A percentile compares a stretch with the other conserved stretches of the same genome.
Evolutionary conservation across 2,797 vertebrate species (phyloP).

Genomic region (Tinamus major): DNA sequence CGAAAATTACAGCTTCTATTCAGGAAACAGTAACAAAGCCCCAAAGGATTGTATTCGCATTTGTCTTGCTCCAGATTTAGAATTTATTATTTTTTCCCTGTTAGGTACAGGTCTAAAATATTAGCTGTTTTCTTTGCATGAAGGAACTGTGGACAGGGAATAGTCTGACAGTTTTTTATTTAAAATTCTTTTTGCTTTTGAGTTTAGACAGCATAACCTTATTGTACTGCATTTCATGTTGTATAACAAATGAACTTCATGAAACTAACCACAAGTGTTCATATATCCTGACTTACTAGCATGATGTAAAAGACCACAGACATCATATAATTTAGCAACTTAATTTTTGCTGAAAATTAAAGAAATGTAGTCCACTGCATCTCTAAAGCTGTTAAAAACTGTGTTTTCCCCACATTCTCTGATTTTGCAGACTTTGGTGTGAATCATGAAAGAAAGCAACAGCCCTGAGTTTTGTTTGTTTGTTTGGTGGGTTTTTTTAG

Average conservation of each 20-base stretch:
- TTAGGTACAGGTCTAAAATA: constrained; percentile 44
- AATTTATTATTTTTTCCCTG: constrained; percentile 18
- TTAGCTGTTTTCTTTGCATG: constrained; percentile 25
- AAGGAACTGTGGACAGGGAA: background rate
- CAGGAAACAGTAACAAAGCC: constrained; percentile 45
- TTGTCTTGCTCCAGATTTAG: constrained; percentile 50
- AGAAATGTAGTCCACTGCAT: background rate
- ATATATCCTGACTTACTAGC: background rate
- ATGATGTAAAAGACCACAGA: background rate
- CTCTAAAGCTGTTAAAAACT: background rate
- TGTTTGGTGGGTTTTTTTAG: background rate
- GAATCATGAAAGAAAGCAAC: background rate
- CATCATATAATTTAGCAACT: background rate
- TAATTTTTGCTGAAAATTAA: background rate
- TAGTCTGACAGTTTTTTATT: constrained; percentile 35
- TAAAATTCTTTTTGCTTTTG: constrained; percentile 6
- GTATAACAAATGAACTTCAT: background rate
- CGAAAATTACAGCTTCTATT: constrained; percentile 57
- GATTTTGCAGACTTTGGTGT: background rate
- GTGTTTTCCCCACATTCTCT: background rate
- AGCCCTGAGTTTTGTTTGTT: background rate
- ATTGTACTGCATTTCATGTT: background rate
- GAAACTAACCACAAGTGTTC: background rate
- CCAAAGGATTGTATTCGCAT: constrained; percentile 1
- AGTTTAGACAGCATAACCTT: background rate